Evolutionary conservation across 2,888 invertebrate genomes (phyloP).

Genomic region (Eudasyphora cyanicolor): DNA sequence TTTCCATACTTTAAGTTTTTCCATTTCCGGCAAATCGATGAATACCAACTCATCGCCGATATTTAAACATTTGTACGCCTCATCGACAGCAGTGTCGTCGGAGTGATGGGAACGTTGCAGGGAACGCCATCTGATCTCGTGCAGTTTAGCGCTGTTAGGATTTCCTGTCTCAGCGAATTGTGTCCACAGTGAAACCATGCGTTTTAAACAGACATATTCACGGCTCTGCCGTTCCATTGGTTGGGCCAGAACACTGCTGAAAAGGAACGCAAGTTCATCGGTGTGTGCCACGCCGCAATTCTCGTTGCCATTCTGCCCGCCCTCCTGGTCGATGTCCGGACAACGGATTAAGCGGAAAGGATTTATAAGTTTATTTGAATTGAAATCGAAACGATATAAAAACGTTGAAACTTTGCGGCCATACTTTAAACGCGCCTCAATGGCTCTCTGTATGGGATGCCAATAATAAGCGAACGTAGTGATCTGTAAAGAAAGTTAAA

Average conservation of each 20-base stretch:
- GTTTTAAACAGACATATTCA: conserved; percentile 70
- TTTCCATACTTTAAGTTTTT: conserved; percentile 69
- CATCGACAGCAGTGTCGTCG: neutral
- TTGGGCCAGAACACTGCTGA: conserved; percentile 65
- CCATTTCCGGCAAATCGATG: conserved; percentile 69
- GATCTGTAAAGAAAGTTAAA: conserved; percentile 62
- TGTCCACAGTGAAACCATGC: conserved; percentile 71
- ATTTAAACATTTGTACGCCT: conserved; percentile 69
- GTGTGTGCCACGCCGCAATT: conserved; percentile 69
- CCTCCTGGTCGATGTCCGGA: conserved; percentile 6
- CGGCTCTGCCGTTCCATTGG: conserved; percentile 63
- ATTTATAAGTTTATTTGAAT: conserved; percentile 70
- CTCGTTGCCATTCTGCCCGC: neutral
- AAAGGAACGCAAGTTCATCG: conserved; percentile 70
- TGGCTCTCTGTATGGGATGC: conserved; percentile 66
- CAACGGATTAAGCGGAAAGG: conserved; percentile 67
- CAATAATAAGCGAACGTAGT: conserved; percentile 68
- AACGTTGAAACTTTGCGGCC: conserved; percentile 66
- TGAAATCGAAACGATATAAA: conserved; percentile 71
- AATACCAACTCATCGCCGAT: conserved; percentile 68
- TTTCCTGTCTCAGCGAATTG: conserved; percentile 69
- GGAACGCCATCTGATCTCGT: conserved; percentile 58
- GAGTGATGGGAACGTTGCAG: conserved; percentile 10
- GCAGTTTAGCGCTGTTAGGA: conserved; percentile 67
- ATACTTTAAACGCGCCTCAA: conserved; percentile 50